These are phyloP conservation scores for Phylloscopus trochilus DNA, from an alignment of 2,113 vertebrate genomes.

Conservation along the genomic window DNA sequence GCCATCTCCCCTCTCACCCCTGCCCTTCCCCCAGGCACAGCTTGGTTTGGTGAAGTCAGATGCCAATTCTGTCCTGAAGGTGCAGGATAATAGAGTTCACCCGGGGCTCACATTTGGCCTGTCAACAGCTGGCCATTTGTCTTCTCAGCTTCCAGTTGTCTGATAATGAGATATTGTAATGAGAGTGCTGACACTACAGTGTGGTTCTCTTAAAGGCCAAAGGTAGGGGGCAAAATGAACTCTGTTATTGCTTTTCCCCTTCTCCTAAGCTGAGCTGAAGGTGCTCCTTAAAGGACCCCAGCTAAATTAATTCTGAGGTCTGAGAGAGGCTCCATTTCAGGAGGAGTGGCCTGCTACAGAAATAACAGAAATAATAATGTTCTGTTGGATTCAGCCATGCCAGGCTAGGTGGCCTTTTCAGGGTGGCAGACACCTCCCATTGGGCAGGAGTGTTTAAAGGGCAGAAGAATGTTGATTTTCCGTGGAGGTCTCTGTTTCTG, in stretches of 20 bases:
- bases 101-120: background rate
- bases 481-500: background rate
- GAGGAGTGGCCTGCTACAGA: background rate
- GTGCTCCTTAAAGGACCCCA: background rate
- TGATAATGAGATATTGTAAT: background rate
- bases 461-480: background rate
- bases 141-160: background rate
- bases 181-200: background rate
- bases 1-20: background rate
- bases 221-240: background rate
- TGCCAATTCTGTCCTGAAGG: background rate
- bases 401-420: background rate
- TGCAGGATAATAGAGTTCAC: background rate
- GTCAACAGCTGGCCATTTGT: background rate
- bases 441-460: background rate
- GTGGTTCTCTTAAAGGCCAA: background rate
- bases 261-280: background rate
- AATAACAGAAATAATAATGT: background rate
- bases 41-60: background rate
- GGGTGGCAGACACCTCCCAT: background rate
- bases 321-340: background rate
- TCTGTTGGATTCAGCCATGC: background rate
- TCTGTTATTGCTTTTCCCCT: background rate
- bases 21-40: background rate
- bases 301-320: background rate